Evolutionary conservation across 2,797 vertebrate genomes (phyloP).

Genomic region (Esox masquinongy): DNA sequence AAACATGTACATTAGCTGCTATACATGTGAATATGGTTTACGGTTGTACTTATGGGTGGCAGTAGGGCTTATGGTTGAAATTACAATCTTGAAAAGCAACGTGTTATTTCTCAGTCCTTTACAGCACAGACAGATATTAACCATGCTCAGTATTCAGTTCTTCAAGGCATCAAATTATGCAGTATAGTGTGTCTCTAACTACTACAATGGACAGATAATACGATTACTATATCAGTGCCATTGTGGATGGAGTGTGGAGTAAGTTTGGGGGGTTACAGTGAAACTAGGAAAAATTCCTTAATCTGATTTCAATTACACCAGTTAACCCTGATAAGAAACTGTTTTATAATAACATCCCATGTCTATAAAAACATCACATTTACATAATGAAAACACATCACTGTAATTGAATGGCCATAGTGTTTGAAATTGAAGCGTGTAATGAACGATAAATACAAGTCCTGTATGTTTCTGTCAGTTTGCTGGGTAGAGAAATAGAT

Average conservation of each 20-base stretch:
- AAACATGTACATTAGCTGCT: not conserved
- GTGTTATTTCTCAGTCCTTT: not conserved
- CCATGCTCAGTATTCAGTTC: not conserved
- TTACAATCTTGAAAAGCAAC: not conserved
- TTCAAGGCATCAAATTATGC: not conserved
- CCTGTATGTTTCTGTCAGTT: not conserved
- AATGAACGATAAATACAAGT: slow-evolving; percentile 7
- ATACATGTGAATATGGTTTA: not conserved
- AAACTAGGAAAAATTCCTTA: not conserved
- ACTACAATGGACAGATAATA: not conserved
- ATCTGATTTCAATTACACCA: slow-evolving; percentile 14
- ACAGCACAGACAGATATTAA: not conserved
- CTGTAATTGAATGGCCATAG: slow-evolving; percentile 3
- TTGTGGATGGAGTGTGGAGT: not conserved
- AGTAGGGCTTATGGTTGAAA: not conserved
- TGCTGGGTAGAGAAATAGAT: not conserved
- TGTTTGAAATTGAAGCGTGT: slow-evolving; percentile 18
- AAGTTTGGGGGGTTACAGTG: too few species aligned
- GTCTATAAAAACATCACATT: slow-evolving; percentile 12
- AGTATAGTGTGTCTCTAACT: not conserved
- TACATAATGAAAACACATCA: slow-evolving; percentile 16
- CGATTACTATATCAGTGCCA: not conserved
- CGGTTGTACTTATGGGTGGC: not conserved
- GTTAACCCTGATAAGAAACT: not conserved
- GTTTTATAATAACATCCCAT: not conserved